These are phyloP conservation scores for Bos javanicus DNA, from an alignment of 2,113 vertebrate genomes.

Conservation along the genomic window DNA sequence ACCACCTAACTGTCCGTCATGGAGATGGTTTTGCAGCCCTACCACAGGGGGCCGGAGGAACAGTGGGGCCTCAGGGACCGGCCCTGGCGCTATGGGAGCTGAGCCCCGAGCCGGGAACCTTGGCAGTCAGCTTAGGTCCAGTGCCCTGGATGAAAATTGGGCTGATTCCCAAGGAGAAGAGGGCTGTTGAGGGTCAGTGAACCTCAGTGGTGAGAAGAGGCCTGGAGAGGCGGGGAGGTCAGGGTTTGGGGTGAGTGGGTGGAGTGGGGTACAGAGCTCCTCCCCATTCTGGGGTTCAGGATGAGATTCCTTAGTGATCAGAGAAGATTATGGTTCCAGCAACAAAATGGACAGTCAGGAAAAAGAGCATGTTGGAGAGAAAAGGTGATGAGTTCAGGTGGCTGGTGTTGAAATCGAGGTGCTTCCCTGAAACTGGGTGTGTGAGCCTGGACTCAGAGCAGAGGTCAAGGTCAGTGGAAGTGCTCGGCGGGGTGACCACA, in stretches of 20 bases:
- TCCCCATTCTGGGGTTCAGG: not conserved
- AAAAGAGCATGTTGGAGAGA: not conserved
- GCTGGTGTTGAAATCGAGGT: accelerated
- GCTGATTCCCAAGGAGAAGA: not conserved
- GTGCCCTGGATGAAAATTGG: not conserved
- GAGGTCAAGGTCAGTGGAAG: not conserved
- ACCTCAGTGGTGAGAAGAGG: not conserved
- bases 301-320: not conserved
- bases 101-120: not conserved
- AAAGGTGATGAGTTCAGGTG: not conserved
- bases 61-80: not conserved
- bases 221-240: not conserved
- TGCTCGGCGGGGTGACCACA: not conserved
- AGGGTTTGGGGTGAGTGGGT: not conserved
- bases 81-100: not conserved
- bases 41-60: not conserved
- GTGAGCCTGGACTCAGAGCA: not conserved
- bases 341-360: not conserved
- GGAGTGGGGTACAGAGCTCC: not conserved
- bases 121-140: not conserved
- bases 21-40: not conserved
- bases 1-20: accelerated
- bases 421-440: not conserved
- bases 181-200: too few relatives aligned
- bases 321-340: not conserved